These are phyloP conservation scores for Semnopithecus entellus DNA, from an alignment of 2,113 vertebrate genomes.

Conservation along the genomic window DNA sequence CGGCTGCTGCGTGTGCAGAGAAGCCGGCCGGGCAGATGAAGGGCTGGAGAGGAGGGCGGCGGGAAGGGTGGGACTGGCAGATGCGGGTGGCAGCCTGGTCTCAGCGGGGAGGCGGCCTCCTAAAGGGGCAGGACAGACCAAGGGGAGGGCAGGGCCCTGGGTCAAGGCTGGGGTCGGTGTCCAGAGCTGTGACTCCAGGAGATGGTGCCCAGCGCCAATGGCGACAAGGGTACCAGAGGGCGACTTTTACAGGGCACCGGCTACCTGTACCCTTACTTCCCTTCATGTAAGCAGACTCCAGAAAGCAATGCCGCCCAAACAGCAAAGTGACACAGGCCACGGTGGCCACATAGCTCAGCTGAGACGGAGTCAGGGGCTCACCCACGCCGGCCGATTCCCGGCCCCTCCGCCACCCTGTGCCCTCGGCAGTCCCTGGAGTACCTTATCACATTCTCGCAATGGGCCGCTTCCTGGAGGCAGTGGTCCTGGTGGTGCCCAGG, in stretches of 20 bases:
- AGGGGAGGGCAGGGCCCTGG: background rate
- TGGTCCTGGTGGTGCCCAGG: rapidly evolving
- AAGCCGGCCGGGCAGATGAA: background rate
- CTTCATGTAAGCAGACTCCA: background rate
- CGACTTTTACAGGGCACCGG: background rate
- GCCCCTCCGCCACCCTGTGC: background rate
- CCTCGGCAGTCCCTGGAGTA: background rate
- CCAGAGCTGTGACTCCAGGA: background rate
- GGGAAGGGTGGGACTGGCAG: background rate
- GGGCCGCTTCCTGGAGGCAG: background rate
- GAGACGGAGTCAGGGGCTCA: background rate
- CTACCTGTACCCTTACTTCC: background rate
- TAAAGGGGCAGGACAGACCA: background rate
- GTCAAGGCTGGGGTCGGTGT: background rate
- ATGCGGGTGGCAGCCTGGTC: background rate
- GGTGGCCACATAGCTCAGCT: background rate
- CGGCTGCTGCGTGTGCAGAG: background rate
- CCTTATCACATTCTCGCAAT: no score
- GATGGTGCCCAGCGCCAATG: rapidly evolving
- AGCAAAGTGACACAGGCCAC: background rate
- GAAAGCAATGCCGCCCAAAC: background rate
- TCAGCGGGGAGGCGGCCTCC: background rate
- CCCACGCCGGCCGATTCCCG: no score
- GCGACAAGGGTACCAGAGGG: background rate
- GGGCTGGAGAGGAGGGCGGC: background rate